A percentile compares a stretch with the other conserved stretches of the same genome.
phyloP scores from a whole-genome alignment of 2,797 vertebrate species.

The Esox masquinongy region DNA sequence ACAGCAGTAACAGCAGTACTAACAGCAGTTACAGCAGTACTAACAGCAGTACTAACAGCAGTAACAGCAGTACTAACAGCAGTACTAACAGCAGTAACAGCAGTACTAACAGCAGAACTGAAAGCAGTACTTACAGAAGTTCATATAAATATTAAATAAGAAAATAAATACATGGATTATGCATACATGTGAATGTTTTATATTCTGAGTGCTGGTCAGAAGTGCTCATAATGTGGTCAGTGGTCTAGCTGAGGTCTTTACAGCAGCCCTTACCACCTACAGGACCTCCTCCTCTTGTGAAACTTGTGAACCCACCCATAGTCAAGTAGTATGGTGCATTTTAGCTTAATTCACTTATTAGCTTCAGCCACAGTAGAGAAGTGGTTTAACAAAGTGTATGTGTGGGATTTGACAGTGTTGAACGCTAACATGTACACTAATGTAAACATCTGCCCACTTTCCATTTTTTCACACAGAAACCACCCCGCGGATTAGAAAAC shows the following conservation, averaged over 20 bases:
- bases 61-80: slow-evolving; percentile 34
- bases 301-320: background rate
- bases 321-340: background rate
- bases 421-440: slow-evolving; percentile 39
- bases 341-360: slow-evolving; percentile 48
- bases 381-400: slow-evolving; percentile 21
- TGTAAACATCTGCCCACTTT: slow-evolving; percentile 24
- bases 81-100: slow-evolving; percentile 24
- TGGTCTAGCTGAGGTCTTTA: slow-evolving; percentile 9
- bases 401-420: slow-evolving; percentile 28
- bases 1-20: background rate
- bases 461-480: slow-evolving; percentile 22
- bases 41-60: slow-evolving; percentile 10
- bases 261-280: slow-evolving; percentile 12
- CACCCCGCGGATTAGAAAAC: too few species aligned
- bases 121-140: slow-evolving; percentile 35
- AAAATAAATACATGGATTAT: slow-evolving; percentile 68
- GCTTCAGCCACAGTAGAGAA: slow-evolving; percentile 20
- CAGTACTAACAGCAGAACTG: slow-evolving; percentile 34
- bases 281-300: background rate
- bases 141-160: slow-evolving; percentile 65
- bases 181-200: slow-evolving; percentile 40
- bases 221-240: slow-evolving; percentile 48
- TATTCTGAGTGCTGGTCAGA: slow-evolving; percentile 48
- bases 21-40: slow-evolving; percentile 12